Evolutionary conservation across 2,113 vertebrate genomes (phyloP), one percentile per base, ranked within the genome.

Genomic region (Pollimyrus isidori): DNA sequence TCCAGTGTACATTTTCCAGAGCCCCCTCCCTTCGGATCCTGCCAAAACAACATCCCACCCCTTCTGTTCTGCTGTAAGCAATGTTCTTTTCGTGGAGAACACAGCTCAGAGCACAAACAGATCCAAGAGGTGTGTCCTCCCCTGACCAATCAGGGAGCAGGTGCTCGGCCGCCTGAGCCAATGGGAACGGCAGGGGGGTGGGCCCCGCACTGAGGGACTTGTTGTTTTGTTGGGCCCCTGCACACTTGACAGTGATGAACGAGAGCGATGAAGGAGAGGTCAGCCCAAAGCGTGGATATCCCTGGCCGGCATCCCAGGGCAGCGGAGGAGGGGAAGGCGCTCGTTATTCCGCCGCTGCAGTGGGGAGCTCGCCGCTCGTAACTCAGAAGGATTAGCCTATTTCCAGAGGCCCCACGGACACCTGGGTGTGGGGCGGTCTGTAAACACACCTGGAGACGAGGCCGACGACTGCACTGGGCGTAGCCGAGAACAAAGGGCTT

Each of bases 121-220:
- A 96, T 95, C 96, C 90, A 95, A 95, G 95, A 96, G 97, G 97
- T 96, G 96, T 97, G 96, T 95, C 93, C 46, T 92, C 0, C 76
- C 69, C 90, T 23, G 89, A 93, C 97, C 97, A 97, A 97, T 97
- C 56, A 90, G 11, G 3, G 90, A 90, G 26, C 89, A 86, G 76
- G 69, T 76, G 90, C 90, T 92, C 30, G 0, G 48, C 65, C 73
- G 45, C 69, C 89, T 91, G 82, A 88, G 92, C 94, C 89, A 94
- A 95, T 95, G 86, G 89, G 19, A 4, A 86, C 49, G n/a, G 35
- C 48, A 21, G 3, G 10, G 45, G 84, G 91, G 90, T 90, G 92
- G 91, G 92, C 92, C 92, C 23, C 39, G 4, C 11, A 39, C 80
- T 86, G 42, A 86, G 89, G 93, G 95, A 93, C 94, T 94, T 94